Base-by-base conservation (phyloP, 2,113 vertebrate genomes). In the Dermatemys mawii region DNA sequence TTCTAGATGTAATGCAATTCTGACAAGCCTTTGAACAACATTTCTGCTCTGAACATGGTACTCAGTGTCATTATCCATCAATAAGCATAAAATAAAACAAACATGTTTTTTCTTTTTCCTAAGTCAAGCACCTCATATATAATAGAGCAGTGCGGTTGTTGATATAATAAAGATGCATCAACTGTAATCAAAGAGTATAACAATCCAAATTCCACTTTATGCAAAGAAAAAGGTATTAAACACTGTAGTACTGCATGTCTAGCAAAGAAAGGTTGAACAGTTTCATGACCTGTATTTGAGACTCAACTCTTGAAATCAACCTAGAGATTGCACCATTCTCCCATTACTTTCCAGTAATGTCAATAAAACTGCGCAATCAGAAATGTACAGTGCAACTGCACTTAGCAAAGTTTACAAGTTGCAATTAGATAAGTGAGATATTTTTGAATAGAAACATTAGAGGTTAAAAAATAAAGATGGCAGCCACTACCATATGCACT, bases 311-410 rank as follows among this genome's bases (percentile, higher is more conserved):
- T 63, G 2, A 46, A 87, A n/a, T 73, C 29, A 87, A 14, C 60
- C 3, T 48, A 84, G 81, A 80, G 38, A 51, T 4, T 55, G 11
- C 5, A 75, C 38, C 76, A 11, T 46, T 17, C 22, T 12, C 21
- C 1, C 63, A 3, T 5, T 38, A 5, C 63, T 67, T 3, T n/a
- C 32, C 38, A n/a, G 53, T 35, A 4, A 10, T 1, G 0, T 0
- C 26, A 5, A 53, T 90, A 85, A 93, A 80, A 4, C 6, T 48
- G 2, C 5, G 6, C 16, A 88, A 5, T 6, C 8, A 11, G 83
- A 80, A 6, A 16, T 4, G n/a, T 83, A 90, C 76, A 13, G 84
- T 3, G 75, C 6, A 86, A 26, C 81, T 78, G 5, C 35, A 29
- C n/a, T 19, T 38, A 44, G 48, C 41, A 89, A 87, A 51, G 76